Conservation (phyloP, 30 jellyfish, hydroid and myxozoan species). For the Turritopsis rubra region DNA sequence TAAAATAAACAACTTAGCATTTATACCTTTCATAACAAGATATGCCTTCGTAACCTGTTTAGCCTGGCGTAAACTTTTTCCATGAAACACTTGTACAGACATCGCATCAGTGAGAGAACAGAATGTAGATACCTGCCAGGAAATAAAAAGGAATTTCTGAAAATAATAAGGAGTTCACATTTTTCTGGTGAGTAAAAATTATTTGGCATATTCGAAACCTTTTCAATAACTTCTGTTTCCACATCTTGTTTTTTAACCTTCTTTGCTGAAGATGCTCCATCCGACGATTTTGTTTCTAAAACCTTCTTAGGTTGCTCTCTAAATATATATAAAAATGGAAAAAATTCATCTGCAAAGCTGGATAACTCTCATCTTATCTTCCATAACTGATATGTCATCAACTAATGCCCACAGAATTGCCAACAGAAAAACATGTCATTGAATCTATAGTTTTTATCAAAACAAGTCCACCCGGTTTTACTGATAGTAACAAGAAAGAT, state of each 20-base stretch:
- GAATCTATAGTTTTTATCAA: too few species aligned
- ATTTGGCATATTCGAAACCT: slow-evolving; percentile 21
- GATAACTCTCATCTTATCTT: background rate
- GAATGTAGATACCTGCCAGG: slow-evolving; percentile 48
- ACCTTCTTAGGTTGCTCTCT: slow-evolving; percentile 6
- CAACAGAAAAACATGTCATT: too few species aligned
- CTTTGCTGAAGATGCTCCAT: slow-evolving; percentile 4
- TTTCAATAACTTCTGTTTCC: slow-evolving; percentile 19
- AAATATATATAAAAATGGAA: background rate
- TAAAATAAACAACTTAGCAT: too few species aligned
- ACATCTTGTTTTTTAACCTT: slow-evolving; percentile 4
- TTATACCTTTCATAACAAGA: slow-evolving; percentile 93
- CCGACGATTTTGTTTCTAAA: background rate
- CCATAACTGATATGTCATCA: background rate
- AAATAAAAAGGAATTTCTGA: background rate
- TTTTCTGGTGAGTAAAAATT: background rate
- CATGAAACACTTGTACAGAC: slow-evolving; percentile 41
- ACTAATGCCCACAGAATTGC: too few species aligned
- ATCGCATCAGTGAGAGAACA: slow-evolving; percentile 51
- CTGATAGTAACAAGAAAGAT: background rate
- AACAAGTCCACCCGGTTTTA: too few species aligned
- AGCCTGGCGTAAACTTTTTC: slow-evolving; percentile 55
- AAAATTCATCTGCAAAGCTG: background rate
- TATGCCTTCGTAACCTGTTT: slow-evolving; percentile 64
- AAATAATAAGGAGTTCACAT: background rate